Evolutionary conservation across 37 sponge, comb jelly and placozoan species (phyloP), one percentile per base, ranked within the genome.

Genomic region (Aplysina aerophoba): DNA sequence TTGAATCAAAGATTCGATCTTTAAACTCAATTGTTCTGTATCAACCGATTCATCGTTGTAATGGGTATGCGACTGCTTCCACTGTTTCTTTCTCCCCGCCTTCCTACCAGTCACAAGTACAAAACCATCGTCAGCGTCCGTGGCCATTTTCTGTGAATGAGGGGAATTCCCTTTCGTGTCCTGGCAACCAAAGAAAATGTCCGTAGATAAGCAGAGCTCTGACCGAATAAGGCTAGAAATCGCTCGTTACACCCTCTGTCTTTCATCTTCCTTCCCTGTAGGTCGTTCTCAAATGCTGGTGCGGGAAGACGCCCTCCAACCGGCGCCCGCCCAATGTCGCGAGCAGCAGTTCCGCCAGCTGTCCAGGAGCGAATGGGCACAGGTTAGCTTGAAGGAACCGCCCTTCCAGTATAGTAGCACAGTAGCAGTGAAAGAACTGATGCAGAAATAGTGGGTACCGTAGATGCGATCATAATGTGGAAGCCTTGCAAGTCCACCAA

Each of bases 111-210:
- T 24, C 12, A 78, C 79, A 3, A 78, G 8, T 15, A 44, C 20
- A 50, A 78, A 78, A 0, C 79, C 79, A n/a, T 78, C 79, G 27
- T 78, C 79, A 4, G 11, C 55, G 4, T 62, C 27, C n/a, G 27
- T 11, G 25, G 63, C 27, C 25, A 62, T 62, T 62, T 22, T 25
- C 25, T 3, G 6, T 8, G 50, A 8, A 3, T 44, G 50, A 44
- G 50, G 50, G 50, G 50, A 44, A 44, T 8, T 44, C 50, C 50
- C 50, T 44, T 44, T 3, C 8, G 6, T 44, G 6, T 44, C 50
- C 8, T 44, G 50, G 50, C 50, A 44, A 44, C 50, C 50, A 8
- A 62, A 62, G 17, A 57, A 62, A 62, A 62, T 62, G 63, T 62
- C 63, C n/a, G 63, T 25, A 3, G 50, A 44, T 44, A 44, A 44